Evolutionary conservation across 2,888 invertebrate genomes (phyloP).

Genomic region (Nebria brevicollis): DNA sequence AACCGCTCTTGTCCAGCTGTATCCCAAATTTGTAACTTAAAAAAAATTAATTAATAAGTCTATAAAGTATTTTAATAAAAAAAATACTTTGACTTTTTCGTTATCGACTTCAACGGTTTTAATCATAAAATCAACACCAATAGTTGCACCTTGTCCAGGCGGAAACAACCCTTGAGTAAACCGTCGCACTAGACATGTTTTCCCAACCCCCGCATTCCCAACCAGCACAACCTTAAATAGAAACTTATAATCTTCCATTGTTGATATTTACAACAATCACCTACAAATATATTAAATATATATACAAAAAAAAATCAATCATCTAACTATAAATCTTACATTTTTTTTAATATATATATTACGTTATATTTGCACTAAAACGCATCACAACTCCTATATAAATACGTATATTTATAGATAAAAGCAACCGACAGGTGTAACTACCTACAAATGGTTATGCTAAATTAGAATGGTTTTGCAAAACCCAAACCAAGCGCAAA

Average conservation of each 20-base stretch:
- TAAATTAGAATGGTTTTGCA: neutral
- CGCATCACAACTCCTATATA: neutral
- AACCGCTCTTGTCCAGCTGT: conserved; percentile 98
- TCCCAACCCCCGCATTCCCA: conserved; percentile 98
- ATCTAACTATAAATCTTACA: conserved; percentile 14
- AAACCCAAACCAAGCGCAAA: neutral
- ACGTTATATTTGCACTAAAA: conserved; percentile 2
- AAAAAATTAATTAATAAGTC: conserved; percentile 47
- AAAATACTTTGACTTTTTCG: conserved; percentile 87
- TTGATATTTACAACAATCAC: neutral
- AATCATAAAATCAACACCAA: conserved; percentile 99
- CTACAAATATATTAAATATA: neutral
- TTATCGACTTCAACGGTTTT: conserved; percentile 98
- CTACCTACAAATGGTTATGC: neutral
- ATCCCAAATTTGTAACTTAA: conserved; percentile 97
- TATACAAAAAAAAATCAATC: neutral
- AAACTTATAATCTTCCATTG: conserved; percentile 99
- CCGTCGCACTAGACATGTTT: conserved; percentile 95
- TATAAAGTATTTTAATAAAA: conserved; percentile 27
- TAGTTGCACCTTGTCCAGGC: conserved; percentile 97
- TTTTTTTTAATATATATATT: conserved; percentile 29
- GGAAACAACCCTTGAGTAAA: conserved; percentile 99
- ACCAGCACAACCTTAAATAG: conserved; percentile 98
- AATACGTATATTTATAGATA: conserved; percentile 24
- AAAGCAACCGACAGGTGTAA: conserved; percentile 21